These are phyloP conservation scores for Monodelphis domestica DNA, from an alignment of 2,797 vertebrate genomes.

Conservation along the genomic window DNA sequence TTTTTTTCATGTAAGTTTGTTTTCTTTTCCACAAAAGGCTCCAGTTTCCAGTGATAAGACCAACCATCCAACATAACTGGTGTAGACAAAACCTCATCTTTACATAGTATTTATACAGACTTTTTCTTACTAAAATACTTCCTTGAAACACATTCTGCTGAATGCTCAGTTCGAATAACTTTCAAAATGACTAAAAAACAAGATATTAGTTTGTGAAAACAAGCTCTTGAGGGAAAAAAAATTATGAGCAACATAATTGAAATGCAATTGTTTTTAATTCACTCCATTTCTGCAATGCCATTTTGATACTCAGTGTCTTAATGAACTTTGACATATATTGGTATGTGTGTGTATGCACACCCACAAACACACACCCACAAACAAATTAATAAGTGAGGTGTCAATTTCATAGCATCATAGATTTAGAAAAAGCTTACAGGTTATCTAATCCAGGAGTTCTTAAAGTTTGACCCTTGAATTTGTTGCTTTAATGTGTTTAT, in stretches of 20 bases:
- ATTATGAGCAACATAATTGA: slow-evolving; percentile 67
- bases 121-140: slow-evolving; percentile 74
- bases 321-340: slow-evolving; percentile 16
- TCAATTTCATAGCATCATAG: neutral
- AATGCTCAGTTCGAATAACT: slow-evolving; percentile 55
- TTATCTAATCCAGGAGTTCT: neutral
- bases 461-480: neutral
- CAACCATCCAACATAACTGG: slow-evolving; percentile 59
- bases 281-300: slow-evolving; percentile 84
- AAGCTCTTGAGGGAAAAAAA: slow-evolving; percentile 73
- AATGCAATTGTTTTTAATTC: slow-evolving; percentile 65
- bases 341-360: too few relatives aligned
- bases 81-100: slow-evolving; percentile 77
- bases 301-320: slow-evolving; percentile 79
- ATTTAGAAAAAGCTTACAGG: neutral
- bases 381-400: neutral
- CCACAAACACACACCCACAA: neutral
- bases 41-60: slow-evolving; percentile 72
- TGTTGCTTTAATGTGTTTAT: neutral
- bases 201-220: slow-evolving; percentile 46
- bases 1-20: slow-evolving; percentile 60
- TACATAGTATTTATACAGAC: slow-evolving; percentile 64
- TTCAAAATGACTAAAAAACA: slow-evolving; percentile 65
- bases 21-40: slow-evolving; percentile 69
- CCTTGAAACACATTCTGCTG: slow-evolving; percentile 72